phyloP scores from a whole-genome alignment of 2,797 vertebrate species.

The Neoniphon sammara region DNA sequence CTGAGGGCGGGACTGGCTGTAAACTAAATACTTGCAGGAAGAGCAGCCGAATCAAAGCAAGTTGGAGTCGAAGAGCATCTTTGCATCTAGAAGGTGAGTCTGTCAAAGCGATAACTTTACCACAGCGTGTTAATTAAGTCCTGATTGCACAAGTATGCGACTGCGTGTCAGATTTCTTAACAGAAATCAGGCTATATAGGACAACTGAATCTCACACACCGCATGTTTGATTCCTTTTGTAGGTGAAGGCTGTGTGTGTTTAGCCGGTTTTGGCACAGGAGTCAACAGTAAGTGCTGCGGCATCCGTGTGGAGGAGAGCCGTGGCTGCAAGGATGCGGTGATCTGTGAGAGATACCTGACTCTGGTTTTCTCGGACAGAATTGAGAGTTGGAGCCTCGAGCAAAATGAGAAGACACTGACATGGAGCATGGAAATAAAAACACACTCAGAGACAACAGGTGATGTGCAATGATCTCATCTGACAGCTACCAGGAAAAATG shows the following conservation, averaged over 20 bases:
- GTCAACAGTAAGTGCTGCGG: conserved; percentile 14
- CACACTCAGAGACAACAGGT: conserved; percentile 47
- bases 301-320: conserved; percentile 19
- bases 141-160: background rate
- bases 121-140: background rate
- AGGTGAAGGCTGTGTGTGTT: conserved; percentile 70
- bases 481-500: background rate
- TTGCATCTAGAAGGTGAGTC: conserved; percentile 62
- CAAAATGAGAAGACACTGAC: conserved; percentile 51
- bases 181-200: too few species aligned
- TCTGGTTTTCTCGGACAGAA: conserved; percentile 74
- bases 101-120: background rate
- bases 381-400: conserved; percentile 81
- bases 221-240: background rate
- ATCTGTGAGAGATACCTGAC: conserved; percentile 83
- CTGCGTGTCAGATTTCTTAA: background rate
- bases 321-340: conserved; percentile 81
- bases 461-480: background rate
- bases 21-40: background rate
- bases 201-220: too few species aligned
- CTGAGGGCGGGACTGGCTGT: background rate
- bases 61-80: conserved; percentile 80
- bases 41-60: conserved; percentile 54
- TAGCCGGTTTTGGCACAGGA: conserved; percentile 77
- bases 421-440: conserved; percentile 71